Conservation (phyloP, 2,888 invertebrate species). For the Galerucella pusilla region DNA sequence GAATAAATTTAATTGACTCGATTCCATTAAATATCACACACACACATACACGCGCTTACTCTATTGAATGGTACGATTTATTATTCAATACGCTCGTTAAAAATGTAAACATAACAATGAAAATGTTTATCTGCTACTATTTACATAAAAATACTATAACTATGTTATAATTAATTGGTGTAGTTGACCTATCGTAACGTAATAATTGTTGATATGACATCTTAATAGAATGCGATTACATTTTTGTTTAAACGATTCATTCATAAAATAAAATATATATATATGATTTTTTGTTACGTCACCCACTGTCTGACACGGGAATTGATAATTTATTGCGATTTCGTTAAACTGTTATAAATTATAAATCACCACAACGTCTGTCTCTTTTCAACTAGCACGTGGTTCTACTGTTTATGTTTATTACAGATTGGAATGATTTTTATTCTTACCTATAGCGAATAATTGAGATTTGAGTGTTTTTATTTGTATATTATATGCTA, state of each 20-base stretch:
- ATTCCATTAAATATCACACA: constrained; percentile 26
- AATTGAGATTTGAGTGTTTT: too few relatives aligned
- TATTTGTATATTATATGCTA: too few relatives aligned
- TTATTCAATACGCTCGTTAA: constrained; percentile 48
- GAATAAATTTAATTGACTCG: constrained; percentile 34
- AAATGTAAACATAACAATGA: constrained; percentile 52
- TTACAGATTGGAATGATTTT: too few relatives aligned
- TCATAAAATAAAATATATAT: constrained; percentile 46
- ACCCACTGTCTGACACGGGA: constrained; percentile 33
- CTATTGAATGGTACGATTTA: constrained; percentile 39
- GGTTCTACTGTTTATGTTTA: neutral
- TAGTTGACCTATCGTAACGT: constrained; percentile 53
- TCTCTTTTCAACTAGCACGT: neutral
- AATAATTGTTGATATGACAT: constrained; percentile 56
- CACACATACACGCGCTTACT: constrained; percentile 21
- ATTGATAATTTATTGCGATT: constrained; percentile 38
- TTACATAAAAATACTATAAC: constrained; percentile 56
- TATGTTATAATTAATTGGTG: constrained; percentile 54
- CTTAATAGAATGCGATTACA: constrained; percentile 52
- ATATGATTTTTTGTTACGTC: constrained; percentile 37
- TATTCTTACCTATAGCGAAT: too few relatives aligned
- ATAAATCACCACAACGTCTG: neutral
- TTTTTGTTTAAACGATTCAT: constrained; percentile 51
- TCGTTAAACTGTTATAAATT: constrained; percentile 19
- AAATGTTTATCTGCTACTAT: constrained; percentile 52